Conservation (phyloP, 2,888 invertebrate species). For the Macaria liturata region DNA sequence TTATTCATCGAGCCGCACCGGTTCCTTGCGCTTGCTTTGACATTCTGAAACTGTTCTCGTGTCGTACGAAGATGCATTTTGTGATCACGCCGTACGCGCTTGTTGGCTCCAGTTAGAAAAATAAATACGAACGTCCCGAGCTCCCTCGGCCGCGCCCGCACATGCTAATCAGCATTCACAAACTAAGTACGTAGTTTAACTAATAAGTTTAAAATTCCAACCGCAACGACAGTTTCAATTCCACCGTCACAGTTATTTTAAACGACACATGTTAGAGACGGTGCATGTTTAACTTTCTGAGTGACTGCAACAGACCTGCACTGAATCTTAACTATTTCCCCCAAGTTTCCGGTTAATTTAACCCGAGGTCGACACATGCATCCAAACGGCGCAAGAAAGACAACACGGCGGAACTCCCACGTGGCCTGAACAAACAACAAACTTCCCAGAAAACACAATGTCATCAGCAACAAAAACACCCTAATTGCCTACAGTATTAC, state of each 20-base stretch:
- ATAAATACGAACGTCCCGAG: constrained; percentile 16
- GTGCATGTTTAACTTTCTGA: constrained; percentile 57
- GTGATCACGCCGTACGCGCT: constrained; percentile 11
- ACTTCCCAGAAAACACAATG: constrained; percentile 73
- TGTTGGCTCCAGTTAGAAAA: constrained; percentile 11
- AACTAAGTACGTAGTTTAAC: constrained; percentile 33
- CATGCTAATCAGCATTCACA: constrained; percentile 27
- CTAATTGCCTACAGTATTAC: constrained; percentile 59
- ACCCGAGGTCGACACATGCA: constrained; percentile 72
- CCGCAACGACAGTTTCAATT: constrained; percentile 32
- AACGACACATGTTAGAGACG: constrained; percentile 39
- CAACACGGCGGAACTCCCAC: constrained; percentile 65
- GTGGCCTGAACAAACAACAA: constrained; percentile 65
- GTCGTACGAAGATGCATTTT: constrained; percentile 20
- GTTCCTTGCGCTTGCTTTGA: constrained; percentile 33
- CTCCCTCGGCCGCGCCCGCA: neutral
- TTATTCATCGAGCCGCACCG: constrained; percentile 35
- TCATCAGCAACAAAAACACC: constrained; percentile 70
- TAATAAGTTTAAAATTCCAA: constrained; percentile 38
- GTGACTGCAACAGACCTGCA: constrained; percentile 63
- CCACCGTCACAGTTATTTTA: constrained; percentile 35
- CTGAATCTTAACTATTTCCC: constrained; percentile 76
- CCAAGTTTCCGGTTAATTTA: constrained; percentile 80
- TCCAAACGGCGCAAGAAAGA: constrained; percentile 49
- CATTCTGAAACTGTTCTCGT: constrained; percentile 23